Evolutionary conservation across 1,140 invertebrate species (phyloP).

Genomic region (Ectropis grisescens): DNA sequence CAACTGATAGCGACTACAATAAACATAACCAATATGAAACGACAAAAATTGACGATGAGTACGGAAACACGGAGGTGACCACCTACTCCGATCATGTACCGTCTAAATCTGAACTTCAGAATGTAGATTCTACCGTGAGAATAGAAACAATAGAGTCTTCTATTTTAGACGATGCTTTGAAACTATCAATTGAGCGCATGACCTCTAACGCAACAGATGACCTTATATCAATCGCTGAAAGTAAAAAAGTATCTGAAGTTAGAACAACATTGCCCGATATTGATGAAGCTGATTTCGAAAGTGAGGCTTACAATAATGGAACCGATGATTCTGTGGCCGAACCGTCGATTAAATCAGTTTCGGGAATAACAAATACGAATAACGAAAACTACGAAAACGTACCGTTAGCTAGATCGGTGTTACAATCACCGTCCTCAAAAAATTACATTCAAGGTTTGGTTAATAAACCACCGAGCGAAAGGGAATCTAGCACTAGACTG

Average conservation of each 20-base stretch:
- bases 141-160: background rate
- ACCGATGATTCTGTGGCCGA: slow-evolving; percentile 36
- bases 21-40: slow-evolving; percentile 4
- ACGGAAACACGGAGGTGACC: too few species aligned
- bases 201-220: too few species aligned
- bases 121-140: too few species aligned
- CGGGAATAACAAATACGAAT: slow-evolving; percentile 15
- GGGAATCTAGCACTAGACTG: slow-evolving; percentile 27
- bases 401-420: slow-evolving; percentile 35
- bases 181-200: too few species aligned
- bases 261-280: too few species aligned
- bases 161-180: too few species aligned
- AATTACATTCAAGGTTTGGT: slow-evolving; percentile 33
- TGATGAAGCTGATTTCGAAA: background rate
- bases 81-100: too few species aligned
- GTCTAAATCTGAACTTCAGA: too few species aligned
- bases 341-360: slow-evolving; percentile 26
- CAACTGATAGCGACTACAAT: too few species aligned
- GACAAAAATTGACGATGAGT: slow-evolving; percentile 5
- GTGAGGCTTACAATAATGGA: slow-evolving; percentile 6
- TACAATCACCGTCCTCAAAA: slow-evolving; percentile 34
- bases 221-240: too few species aligned
- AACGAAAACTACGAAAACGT: slow-evolving; percentile 26
- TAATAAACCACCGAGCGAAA: slow-evolving; percentile 20
- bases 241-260: too few species aligned